Evolutionary conservation across 2,797 vertebrate genomes (phyloP), one percentile per base, ranked within the genome.

Genomic region (Gymnodraco acuticeps): DNA sequence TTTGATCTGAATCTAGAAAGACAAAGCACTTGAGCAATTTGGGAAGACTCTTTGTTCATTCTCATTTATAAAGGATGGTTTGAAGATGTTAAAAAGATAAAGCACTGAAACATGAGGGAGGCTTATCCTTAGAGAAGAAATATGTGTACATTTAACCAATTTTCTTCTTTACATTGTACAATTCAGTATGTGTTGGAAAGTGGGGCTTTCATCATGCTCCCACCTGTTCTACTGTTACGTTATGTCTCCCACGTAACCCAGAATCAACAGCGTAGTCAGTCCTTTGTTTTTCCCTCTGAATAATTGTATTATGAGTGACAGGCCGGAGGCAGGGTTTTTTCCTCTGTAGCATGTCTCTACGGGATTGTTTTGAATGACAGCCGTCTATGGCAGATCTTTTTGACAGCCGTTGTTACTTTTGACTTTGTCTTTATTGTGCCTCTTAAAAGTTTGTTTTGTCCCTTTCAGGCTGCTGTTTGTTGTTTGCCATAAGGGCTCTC

Each of bases 331-430:
- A 8, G 45, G 50, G 43, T 67, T 23, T 78, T 80, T 73, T 64
- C 42, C 42, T 79, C 65, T 67, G 56, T 64, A 38, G 33, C 33
- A 10, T 5, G n/a, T 84, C 84, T 79, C 74, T n/a, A 42, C 51
- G 58, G 74, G 64, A 41, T 71, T 64, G 61, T 63, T 80, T 73
- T 88, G 90, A 90, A 43, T 86, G 85, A 82, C 87, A 83, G 70
- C 14, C 15, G 12, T 31, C 64, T 46, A 15, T 47, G 27, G 64
- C 33, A 64, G 66, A 45, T 61, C 67, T 69, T 48, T 80, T 68
- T 79, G 71, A 77, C 67, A 43, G 64, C 46, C 10, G 15, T 79
- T 77, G 55, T 83, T 84, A 38, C 56, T 83, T 83, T 77, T 73
- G 65, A 81, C 71, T 85, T 63, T 54, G 38, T 87, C 71, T 77